Conservation (phyloP, 1,140 invertebrate genomes). For the Tribolium castaneum region DNA sequence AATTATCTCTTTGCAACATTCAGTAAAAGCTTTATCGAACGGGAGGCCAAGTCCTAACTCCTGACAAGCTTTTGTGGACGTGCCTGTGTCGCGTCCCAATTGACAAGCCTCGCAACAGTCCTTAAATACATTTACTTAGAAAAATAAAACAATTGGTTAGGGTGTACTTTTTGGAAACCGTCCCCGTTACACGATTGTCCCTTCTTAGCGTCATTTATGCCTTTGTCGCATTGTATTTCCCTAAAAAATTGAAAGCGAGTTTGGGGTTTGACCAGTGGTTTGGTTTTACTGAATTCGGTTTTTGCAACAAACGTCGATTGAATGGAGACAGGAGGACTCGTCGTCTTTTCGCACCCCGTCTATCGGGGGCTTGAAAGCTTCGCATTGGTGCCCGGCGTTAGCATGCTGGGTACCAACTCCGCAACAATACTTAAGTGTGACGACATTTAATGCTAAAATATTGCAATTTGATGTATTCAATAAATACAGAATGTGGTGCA, state of each 20-base stretch:
- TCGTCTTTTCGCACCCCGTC: conserved; percentile 50
- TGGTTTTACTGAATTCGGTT: conserved; percentile 51
- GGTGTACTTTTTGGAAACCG: conserved; percentile 47
- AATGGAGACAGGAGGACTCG: conserved; percentile 55
- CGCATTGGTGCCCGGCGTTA: conserved; percentile 52
- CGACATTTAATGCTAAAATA: conserved; percentile 49
- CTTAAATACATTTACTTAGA: conserved; percentile 44
- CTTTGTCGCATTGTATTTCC: conserved; percentile 49
- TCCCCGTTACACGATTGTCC: conserved; percentile 31
- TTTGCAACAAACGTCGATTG: conserved; percentile 58
- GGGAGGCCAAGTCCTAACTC: conserved; percentile 52
- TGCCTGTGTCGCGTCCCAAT: conserved; percentile 54
- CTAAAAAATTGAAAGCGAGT: conserved; percentile 43
- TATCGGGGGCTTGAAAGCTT: conserved; percentile 54
- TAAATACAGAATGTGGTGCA: conserved; percentile 37
- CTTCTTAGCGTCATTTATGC: conserved; percentile 49
- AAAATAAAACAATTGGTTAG: not conserved
- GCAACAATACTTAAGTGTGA: conserved; percentile 58
- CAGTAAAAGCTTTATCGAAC: conserved; percentile 53
- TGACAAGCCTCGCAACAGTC: conserved; percentile 60
- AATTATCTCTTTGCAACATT: conserved; percentile 56
- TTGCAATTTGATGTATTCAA: conserved; percentile 32
- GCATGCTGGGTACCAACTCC: conserved; percentile 58
- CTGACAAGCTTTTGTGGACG: conserved; percentile 45
- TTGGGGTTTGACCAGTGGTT: not conserved